Conservation (phyloP, 1,140 invertebrate genomes). For the Bacillus rossius region DNA sequence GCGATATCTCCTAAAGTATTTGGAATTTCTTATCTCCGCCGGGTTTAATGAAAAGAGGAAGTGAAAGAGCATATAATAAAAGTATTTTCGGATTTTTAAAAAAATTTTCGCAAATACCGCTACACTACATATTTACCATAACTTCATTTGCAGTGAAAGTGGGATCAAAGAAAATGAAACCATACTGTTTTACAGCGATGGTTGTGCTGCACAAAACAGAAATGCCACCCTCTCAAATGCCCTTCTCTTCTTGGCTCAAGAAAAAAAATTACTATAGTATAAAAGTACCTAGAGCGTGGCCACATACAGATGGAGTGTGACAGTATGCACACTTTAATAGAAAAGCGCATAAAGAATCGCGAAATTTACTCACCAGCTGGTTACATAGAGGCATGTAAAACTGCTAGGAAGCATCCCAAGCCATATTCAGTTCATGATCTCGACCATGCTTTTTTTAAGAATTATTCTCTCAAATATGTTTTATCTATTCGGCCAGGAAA, state of each 20-base stretch:
- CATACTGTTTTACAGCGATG: constrained; percentile 24
- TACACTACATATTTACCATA: no score
- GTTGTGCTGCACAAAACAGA: constrained; percentile 11
- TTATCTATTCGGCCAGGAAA: no score
- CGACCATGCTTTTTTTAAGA: background rate
- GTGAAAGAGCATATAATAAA: no score
- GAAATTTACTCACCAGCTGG: constrained; percentile 20
- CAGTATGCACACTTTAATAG: constrained; percentile 8
- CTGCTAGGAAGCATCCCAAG: constrained; percentile 14
- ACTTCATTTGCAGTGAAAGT: constrained; percentile 10
- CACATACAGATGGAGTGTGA: constrained; percentile 24
- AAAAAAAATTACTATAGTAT: constrained; percentile 22
- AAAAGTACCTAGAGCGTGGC: constrained; percentile 31
- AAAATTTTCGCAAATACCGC: no score
- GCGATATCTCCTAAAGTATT: no score
- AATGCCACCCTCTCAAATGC: constrained; percentile 27
- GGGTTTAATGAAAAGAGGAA: no score
- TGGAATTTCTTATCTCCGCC: no score
- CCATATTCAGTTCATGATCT: constrained; percentile 19
- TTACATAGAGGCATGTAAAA: constrained; percentile 14
- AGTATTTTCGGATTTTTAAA: no score
- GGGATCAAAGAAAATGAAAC: constrained; percentile 2
- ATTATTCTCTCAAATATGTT: no score
- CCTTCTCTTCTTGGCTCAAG: constrained; percentile 14
- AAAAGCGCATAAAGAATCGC: constrained; percentile 12